phyloP scores from a whole-genome alignment of 2,888 invertebrate genomes.

The Eurytoma californica region DNA sequence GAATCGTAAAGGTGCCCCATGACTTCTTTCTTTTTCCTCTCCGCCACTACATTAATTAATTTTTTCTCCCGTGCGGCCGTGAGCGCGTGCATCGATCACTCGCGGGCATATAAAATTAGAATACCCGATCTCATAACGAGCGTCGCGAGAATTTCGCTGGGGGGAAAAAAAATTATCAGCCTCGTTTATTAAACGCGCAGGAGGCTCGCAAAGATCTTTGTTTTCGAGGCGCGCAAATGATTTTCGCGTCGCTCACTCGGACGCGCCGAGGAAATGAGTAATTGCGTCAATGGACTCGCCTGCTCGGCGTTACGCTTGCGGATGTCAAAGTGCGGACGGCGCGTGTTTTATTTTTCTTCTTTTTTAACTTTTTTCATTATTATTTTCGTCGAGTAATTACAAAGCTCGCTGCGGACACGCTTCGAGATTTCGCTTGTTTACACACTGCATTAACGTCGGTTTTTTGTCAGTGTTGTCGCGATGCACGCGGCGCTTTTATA shows the following conservation, averaged over 20 bases:
- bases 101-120: constrained; percentile 16
- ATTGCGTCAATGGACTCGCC: constrained; percentile 37
- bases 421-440: constrained; percentile 1
- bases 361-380: background rate
- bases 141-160: no score
- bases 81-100: background rate
- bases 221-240: constrained; percentile 41
- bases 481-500: no score
- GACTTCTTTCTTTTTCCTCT: no score
- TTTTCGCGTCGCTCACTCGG: constrained; percentile 23
- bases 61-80: background rate
- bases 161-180: background rate
- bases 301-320: constrained; percentile 2
- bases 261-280: constrained; percentile 43
- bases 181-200: no score
- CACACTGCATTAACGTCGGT: no score
- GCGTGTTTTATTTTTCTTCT: background rate
- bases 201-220: constrained; percentile 7
- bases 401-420: background rate
- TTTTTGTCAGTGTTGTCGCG: no score
- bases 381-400: no score
- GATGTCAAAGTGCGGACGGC: background rate
- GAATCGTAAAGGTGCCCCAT: no score
- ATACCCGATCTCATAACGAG: background rate
- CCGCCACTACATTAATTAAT: background rate